A percentile compares a stretch with the other conserved stretches of the same genome.
These are phyloP conservation scores for Falco cherrug DNA, from an alignment of 2,797 vertebrate genomes.

Conservation along the genomic window DNA sequence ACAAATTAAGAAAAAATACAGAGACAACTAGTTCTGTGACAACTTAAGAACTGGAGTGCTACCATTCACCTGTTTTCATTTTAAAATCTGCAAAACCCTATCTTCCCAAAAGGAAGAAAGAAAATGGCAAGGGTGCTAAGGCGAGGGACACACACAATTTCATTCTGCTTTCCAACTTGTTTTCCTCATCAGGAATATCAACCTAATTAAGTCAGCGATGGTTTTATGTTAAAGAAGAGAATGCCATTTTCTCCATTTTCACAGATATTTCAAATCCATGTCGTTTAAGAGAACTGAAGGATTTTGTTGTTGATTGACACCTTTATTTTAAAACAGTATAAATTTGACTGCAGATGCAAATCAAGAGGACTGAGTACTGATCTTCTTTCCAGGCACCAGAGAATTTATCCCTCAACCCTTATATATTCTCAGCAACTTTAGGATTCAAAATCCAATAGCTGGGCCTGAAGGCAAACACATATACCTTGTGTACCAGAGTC, in stretches of 20 bases:
- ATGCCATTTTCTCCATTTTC: neutral
- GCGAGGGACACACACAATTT: neutral
- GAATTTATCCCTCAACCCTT: neutral
- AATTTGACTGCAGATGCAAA: neutral
- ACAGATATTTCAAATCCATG: constrained; percentile 6
- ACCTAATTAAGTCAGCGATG: neutral
- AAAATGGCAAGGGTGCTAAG: neutral
- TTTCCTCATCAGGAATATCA: neutral
- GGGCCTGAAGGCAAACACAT: constrained; percentile 7
- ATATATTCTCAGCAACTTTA: constrained; percentile 18
- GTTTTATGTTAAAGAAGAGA: neutral
- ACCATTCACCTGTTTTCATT: constrained; percentile 8
- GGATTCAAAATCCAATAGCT: neutral
- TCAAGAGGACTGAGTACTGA: neutral
- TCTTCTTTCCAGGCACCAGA: neutral
- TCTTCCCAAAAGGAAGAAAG: neutral
- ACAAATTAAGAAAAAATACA: neutral
- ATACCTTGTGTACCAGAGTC: neutral
- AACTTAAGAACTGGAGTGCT: neutral
- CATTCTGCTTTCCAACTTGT: neutral
- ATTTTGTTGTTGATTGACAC: constrained; percentile 6
- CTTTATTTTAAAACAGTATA: neutral
- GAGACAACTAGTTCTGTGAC: neutral
- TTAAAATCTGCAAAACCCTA: neutral
- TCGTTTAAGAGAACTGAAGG: neutral